phyloP scores from a whole-genome alignment of 2,797 vertebrate species.

The Lates japonicus region DNA sequence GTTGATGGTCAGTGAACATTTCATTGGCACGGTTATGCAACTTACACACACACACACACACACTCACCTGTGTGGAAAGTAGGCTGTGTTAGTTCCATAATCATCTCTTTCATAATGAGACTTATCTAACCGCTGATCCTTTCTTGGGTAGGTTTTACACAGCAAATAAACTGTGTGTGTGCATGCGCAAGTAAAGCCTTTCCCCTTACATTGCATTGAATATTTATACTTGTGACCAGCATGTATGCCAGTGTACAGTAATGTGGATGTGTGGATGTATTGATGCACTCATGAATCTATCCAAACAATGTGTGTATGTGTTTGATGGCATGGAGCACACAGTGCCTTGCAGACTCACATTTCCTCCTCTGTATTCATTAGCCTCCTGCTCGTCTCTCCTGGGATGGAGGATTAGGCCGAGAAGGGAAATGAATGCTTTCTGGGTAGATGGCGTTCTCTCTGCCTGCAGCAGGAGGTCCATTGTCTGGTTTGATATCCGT shows the following conservation, averaged over 20 bases:
- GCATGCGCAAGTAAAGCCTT: neutral
- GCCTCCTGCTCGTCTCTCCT: slow-evolving; percentile 70
- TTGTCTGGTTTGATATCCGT: slow-evolving; percentile 76
- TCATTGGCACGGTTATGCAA: slow-evolving; percentile 60
- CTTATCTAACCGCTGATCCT: slow-evolving; percentile 51
- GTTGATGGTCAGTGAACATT: slow-evolving; percentile 52
- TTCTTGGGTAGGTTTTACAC: slow-evolving; percentile 10
- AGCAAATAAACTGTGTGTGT: slow-evolving; percentile 34
- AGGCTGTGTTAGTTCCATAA: slow-evolving; percentile 59
- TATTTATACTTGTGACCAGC: slow-evolving; percentile 33
- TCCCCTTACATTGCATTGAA: slow-evolving; percentile 35
- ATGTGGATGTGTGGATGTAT: neutral
- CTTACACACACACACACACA: slow-evolving; percentile 10
- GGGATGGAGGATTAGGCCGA: slow-evolving; percentile 79
- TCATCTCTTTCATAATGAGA: slow-evolving; percentile 64
- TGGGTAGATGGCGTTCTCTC: slow-evolving; percentile 59
- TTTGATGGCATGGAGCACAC: slow-evolving; percentile 35
- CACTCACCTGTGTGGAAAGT: slow-evolving; percentile 45
- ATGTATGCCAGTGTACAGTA: neutral
- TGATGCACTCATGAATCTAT: slow-evolving; percentile 14
- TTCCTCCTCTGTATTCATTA: slow-evolving; percentile 81
- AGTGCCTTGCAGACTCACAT: slow-evolving; percentile 68
- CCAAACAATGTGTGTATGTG: slow-evolving; percentile 19
- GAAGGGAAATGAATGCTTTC: slow-evolving; percentile 79
- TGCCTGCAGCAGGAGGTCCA: slow-evolving; percentile 78